These are phyloP conservation scores for Tenrec ecaudatus DNA, from an alignment of 2,113 vertebrate genomes.

Conservation along the genomic window DNA sequence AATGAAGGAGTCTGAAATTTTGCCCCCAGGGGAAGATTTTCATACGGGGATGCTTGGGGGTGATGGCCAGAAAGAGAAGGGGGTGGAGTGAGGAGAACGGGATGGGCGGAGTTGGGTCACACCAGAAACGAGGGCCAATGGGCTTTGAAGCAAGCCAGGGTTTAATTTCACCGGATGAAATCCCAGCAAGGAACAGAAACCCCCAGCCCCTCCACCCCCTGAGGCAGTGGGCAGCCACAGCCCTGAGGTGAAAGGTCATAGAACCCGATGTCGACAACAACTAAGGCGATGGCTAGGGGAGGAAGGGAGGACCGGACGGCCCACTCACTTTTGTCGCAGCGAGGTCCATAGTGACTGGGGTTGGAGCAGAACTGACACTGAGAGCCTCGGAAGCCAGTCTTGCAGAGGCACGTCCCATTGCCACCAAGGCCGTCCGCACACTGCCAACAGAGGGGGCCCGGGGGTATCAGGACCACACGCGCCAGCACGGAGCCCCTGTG, in stretches of 20 bases:
- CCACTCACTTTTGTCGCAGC: constrained; percentile 91
- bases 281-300: background rate
- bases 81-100: background rate
- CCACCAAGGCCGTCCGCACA: constrained; percentile 90
- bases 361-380: constrained; percentile 92
- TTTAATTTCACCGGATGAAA: background rate
- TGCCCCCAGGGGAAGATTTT: too few species aligned
- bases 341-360: constrained; percentile 88
- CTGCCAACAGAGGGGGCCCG: constrained; percentile 77
- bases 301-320: background rate
- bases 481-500: rapidly evolving
- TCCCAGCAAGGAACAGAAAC: background rate
- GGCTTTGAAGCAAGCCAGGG: background rate
- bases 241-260: rapidly evolving
- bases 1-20: too few species aligned
- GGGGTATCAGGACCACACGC: rapidly evolving
- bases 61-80: background rate
- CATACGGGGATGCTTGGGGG: too few species aligned
- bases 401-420: constrained; percentile 92
- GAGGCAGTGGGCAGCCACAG: background rate
- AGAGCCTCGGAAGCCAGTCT: constrained; percentile 89
- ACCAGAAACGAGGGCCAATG: background rate
- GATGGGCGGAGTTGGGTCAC: background rate
- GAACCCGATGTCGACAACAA: background rate
- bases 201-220: rapidly evolving